Percentiles rank a stretch among this genome's conserved stretches.
Evolutionary conservation across 2,113 vertebrate genomes (phyloP).

Genomic region (Chlorodrepanis virens): DNA sequence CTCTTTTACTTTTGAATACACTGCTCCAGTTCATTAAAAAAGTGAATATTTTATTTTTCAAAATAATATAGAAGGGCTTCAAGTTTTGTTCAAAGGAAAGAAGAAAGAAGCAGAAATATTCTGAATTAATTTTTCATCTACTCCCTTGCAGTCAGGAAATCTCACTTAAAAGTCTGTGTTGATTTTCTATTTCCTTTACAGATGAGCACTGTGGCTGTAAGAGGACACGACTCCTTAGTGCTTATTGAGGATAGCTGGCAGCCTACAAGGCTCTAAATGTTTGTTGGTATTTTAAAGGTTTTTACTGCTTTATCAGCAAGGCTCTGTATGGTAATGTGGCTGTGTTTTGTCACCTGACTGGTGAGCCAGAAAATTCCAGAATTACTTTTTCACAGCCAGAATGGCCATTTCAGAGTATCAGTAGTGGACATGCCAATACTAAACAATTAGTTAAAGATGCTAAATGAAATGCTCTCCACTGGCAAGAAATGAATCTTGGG

Average conservation of each 20-base stretch:
- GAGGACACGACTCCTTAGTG: not conserved
- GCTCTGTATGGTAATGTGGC: not conserved
- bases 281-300: constrained; percentile 31
- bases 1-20: not conserved
- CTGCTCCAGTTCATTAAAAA: not conserved
- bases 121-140: not conserved
- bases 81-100: not conserved
- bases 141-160: not conserved
- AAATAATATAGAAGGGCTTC: not conserved
- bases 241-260: not conserved
- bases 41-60: not conserved
- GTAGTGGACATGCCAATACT: not conserved
- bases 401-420: not conserved
- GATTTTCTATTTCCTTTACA: not conserved
- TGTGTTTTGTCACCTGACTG: not conserved
- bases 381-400: not conserved
- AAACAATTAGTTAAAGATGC: not conserved
- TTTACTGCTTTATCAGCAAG: constrained; percentile 10
- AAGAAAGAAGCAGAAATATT: not conserved
- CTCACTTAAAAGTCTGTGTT: not conserved
- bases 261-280: not conserved
- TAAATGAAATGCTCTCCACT: constrained; percentile 6
- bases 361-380: constrained; percentile 29
- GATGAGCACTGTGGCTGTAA: not conserved
- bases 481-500: not conserved